Conservation (phyloP, 2,888 invertebrate species). For the Isotomurus palustris region DNA sequence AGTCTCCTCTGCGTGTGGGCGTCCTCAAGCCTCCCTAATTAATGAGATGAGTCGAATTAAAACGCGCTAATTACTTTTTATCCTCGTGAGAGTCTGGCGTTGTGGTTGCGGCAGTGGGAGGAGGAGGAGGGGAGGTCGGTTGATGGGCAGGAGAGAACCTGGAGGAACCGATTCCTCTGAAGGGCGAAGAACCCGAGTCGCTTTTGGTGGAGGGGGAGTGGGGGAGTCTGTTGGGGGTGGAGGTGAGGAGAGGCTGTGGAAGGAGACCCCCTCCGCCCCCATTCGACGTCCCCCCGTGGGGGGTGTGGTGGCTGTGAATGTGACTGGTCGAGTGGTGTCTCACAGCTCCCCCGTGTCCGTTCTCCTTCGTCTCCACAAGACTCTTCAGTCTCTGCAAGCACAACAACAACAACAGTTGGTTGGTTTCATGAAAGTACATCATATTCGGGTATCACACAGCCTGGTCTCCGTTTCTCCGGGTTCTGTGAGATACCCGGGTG, state of each 20-base stretch:
- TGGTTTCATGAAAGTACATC: too few relatives aligned
- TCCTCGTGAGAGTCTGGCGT: too few relatives aligned
- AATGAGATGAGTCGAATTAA: too few relatives aligned
- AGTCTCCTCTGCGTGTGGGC: too few relatives aligned
- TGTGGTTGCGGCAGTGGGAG: neutral
- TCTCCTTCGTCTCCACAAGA: conserved; percentile 42
- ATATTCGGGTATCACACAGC: too few relatives aligned
- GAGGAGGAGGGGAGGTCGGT: neutral
- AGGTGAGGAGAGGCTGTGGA: conserved; percentile 7
- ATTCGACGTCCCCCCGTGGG: too few relatives aligned
- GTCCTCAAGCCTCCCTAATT: too few relatives aligned
- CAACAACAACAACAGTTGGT: neutral
- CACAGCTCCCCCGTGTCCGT: conserved; percentile 8
- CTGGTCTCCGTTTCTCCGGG: too few relatives aligned
- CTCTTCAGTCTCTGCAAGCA: conserved; percentile 38
- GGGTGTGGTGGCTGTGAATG: neutral
- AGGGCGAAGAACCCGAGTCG: neutral
- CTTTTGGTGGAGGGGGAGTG: neutral
- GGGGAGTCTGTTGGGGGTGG: conserved; percentile 10
- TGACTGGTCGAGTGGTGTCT: neutral
- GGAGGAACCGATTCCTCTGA: neutral
- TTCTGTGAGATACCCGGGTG: too few relatives aligned
- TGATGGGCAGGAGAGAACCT: neutral
- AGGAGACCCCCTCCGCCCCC: conserved; percentile 4
- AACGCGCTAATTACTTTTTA: too few relatives aligned